Evolutionary conservation across 2,797 vertebrate genomes (phyloP), one percentile per base, ranked within the genome.

Genomic region (Eutrigla gurnardus): DNA sequence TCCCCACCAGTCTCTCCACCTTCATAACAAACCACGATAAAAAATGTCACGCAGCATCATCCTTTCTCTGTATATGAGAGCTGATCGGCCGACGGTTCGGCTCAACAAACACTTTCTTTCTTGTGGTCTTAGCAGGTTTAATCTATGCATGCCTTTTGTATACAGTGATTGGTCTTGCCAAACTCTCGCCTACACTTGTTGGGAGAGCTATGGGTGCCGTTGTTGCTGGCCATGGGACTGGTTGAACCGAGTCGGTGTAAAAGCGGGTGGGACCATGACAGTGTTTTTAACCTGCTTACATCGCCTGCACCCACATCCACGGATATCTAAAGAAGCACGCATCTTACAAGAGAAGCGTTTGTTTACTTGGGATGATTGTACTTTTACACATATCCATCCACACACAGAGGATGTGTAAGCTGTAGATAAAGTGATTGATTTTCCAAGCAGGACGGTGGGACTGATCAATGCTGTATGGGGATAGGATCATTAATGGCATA

Each of bases 71-170:
- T 73, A 66, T 50, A 63, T 75, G 50, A 35, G 13, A 71, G 55
- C 65, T 67, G 65, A 60, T 73, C 40, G 4, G 18, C 35, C 61
- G 77, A 58, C 2, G n/a, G 54, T 55, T 25, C 25, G 4, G 47
- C 33, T 71, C 59, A 14, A 46, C 36, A 49, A 69, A 71, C 65
- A 39, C 42, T 37, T 74, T 78, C 37, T 87, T 86, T 91, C 86
- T 86, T 85, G 86, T 92, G 90, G 79, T 87, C 68, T 88, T 89
- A 90, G 91, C 89, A 86, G 91, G 88, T 87, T 87, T 75, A 91
- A 93, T 93, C 91, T 93, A 94, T 94, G 92, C 93, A 94, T 93
- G 93, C 86, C 83, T 93, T 92, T 91, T 91, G 73, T 92, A 92
- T 73, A 86, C 82, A 85, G 66, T 85, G 70, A 86, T 72, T 80